Evolutionary conservation across 1,140 invertebrate genomes (phyloP).

Genomic region (Idris sp.): DNA sequence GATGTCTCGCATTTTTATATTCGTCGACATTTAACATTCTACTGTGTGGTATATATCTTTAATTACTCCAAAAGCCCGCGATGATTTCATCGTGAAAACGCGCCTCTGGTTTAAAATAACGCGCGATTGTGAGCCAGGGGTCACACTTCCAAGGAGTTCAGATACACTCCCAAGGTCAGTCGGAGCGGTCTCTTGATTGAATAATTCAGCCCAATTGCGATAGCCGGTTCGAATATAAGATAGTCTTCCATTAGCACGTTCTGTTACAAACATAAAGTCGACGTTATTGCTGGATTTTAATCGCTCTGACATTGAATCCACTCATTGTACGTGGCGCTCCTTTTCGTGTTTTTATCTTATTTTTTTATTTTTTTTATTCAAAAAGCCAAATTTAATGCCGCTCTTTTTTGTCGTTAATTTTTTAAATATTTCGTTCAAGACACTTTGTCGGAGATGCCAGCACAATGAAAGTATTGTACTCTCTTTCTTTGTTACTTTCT

Average conservation of each 20-base stretch:
- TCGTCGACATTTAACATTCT: slow-evolving; percentile 1
- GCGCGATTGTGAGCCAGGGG: neutral
- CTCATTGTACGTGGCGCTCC: slow-evolving; percentile 9
- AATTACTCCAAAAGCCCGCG: slow-evolving; percentile 22
- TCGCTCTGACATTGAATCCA: slow-evolving; percentile 18
- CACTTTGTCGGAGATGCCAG: slow-evolving; percentile 37
- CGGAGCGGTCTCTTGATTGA: slow-evolving; percentile 43
- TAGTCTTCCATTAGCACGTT: slow-evolving; percentile 43
- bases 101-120: slow-evolving; percentile 27
- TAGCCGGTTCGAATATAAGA: slow-evolving; percentile 39
- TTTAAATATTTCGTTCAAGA: slow-evolving; percentile 40
- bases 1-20: slow-evolving; percentile 1
- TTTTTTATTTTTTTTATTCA: no score
- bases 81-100: slow-evolving; percentile 31
- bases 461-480: slow-evolving; percentile 52
- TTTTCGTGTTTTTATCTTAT: no score
- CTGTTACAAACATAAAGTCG: slow-evolving; percentile 25
- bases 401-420: slow-evolving; percentile 12
- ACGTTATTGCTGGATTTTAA: slow-evolving; percentile 39
- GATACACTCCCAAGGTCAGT: slow-evolving; percentile 24
- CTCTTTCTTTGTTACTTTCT: slow-evolving; percentile 49
- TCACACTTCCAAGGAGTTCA: neutral
- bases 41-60: slow-evolving; percentile 8
- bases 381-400: no score
- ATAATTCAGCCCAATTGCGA: slow-evolving; percentile 56